Percentiles rank a stretch among this genome's conserved stretches.
phyloP scores from a whole-genome alignment of 2,888 invertebrate species.

The Lepeophtheirus nordmannii region DNA sequence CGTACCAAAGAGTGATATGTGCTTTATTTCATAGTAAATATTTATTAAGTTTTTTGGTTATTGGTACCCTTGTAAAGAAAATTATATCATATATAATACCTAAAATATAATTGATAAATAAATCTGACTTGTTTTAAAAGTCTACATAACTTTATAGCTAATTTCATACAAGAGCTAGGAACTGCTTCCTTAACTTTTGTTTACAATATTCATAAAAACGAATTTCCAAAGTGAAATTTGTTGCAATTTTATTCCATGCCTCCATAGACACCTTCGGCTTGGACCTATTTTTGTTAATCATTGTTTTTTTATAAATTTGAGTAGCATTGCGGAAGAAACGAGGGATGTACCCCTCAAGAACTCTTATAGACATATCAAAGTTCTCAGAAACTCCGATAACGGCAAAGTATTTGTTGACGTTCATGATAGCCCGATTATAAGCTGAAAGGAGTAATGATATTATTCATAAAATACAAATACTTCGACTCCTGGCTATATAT shows the following conservation, averaged over 20 bases:
- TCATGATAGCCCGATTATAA: not conserved
- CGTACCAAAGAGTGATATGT: no score
- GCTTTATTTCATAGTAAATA: no score
- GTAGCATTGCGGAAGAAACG: not conserved
- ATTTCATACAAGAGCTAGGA: not conserved
- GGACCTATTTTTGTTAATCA: not conserved
- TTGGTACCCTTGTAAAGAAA: no score
- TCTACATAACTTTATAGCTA: no score
- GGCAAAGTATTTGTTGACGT: slow-evolving; percentile 19
- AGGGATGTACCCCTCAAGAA: slow-evolving; percentile 12
- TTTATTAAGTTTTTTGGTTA: no score
- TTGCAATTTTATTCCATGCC: not conserved
- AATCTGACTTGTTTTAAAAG: no score
- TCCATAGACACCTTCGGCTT: slow-evolving; percentile 10
- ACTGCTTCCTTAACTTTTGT: slow-evolving; percentile 5
- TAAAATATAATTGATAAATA: no score
- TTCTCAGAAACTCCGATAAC: slow-evolving; percentile 19
- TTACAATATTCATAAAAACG: slow-evolving; percentile 14
- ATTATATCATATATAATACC: no score
- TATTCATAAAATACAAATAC: no score
- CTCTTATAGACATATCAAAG: slow-evolving; percentile 1
- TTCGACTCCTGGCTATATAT: no score
- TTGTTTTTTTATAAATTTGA: not conserved
- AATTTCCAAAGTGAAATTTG: slow-evolving; percentile 15
- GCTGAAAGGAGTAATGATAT: not conserved